phyloP scores from a whole-genome alignment of 35 echinoderm and acorn worm species.

The Patiria miniata region DNA sequence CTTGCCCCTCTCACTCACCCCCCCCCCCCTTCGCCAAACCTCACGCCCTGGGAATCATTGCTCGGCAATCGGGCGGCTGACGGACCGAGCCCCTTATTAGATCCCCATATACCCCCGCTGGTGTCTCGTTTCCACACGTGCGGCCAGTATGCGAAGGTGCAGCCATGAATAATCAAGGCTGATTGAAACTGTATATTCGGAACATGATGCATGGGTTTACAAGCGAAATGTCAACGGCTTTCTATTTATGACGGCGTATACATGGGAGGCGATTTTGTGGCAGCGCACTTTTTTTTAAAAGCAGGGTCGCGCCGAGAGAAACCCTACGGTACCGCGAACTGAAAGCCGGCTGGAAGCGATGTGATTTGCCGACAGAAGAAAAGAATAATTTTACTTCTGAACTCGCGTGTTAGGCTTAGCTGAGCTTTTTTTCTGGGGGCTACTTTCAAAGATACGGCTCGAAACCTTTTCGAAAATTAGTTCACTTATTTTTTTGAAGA shows the following conservation, averaged over 20 bases:
- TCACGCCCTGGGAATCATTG: constrained; percentile 12
- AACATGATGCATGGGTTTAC: constrained; percentile 2
- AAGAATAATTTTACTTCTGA: background rate
- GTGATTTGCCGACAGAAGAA: background rate
- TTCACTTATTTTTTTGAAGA: too few species aligned
- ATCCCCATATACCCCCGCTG: background rate
- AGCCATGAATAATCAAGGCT: background rate
- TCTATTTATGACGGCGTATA: too few species aligned
- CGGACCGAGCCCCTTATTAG: background rate
- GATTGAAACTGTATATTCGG: constrained; percentile 13
- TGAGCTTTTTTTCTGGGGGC: too few species aligned
- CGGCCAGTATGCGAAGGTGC: constrained; percentile 12
- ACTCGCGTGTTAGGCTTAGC: too few species aligned
- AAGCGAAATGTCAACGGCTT: constrained; percentile 21
- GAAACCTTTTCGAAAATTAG: too few species aligned
- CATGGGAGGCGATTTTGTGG: background rate
- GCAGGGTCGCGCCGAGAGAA: background rate
- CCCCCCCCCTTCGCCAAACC: too few species aligned
- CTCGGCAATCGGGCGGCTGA: background rate
- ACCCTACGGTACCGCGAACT: background rate
- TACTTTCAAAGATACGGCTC: too few species aligned
- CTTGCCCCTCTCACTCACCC: too few species aligned
- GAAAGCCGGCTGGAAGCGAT: background rate
- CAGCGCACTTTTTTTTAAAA: background rate
- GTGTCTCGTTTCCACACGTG: constrained; percentile 24